These are phyloP conservation scores for Mesoligia furuncula DNA, from an alignment of 2,888 invertebrate genomes.

Conservation along the genomic window DNA sequence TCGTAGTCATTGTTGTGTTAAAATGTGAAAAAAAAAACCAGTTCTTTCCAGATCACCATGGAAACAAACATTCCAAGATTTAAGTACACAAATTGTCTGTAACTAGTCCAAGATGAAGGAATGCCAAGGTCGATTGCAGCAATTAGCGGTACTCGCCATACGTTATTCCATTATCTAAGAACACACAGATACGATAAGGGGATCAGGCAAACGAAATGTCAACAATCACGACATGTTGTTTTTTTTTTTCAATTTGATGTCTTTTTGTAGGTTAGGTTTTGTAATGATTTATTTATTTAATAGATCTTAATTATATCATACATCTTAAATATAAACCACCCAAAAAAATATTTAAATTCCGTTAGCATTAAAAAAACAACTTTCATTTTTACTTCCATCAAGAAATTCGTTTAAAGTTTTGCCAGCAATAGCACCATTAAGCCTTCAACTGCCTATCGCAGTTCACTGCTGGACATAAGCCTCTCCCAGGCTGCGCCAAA, in stretches of 20 bases:
- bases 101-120: conserved; percentile 58
- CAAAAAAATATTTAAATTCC: not conserved
- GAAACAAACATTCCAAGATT: conserved; percentile 48
- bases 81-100: conserved; percentile 52
- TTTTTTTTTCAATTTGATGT: not conserved
- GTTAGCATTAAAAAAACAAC: not conserved
- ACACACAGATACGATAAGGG: conserved; percentile 23
- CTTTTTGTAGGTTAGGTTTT: not conserved
- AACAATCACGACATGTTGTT: conserved; percentile 23
- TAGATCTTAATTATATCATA: not conserved
- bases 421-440: too few species aligned
- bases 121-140: conserved; percentile 61
- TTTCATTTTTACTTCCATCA: not conserved
- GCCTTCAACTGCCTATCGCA: too few species aligned
- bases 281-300: not conserved
- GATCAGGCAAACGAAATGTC: conserved; percentile 15
- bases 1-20: not conserved
- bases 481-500: too few species aligned
- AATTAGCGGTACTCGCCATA: conserved; percentile 42
- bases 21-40: not conserved
- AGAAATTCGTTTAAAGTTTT: too few species aligned
- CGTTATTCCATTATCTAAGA: conserved; percentile 43
- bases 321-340: not conserved
- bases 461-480: too few species aligned
- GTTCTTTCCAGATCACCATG: conserved; percentile 32